These are phyloP conservation scores for Diorhabda elongata DNA, from an alignment of 1,140 invertebrate species.

Conservation along the genomic window DNA sequence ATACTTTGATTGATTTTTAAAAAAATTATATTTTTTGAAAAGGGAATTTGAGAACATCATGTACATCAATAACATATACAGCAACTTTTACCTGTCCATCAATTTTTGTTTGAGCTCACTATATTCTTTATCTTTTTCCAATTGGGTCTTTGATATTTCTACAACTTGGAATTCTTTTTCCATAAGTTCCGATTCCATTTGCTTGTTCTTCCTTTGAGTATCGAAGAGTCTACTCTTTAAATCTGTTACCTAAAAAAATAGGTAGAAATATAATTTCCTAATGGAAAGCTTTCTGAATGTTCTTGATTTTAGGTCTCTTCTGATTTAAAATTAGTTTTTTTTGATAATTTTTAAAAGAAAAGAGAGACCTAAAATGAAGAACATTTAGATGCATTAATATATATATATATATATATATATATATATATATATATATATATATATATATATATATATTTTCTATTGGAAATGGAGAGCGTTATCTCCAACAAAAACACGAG, in stretches of 20 bases:
- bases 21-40: background rate
- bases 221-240: slow-evolving; percentile 24
- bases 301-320: too few relatives aligned
- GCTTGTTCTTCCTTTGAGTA: slow-evolving; percentile 20
- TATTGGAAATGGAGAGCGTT: too few relatives aligned
- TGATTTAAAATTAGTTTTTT: too few relatives aligned
- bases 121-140: slow-evolving; percentile 19
- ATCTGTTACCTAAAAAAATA: slow-evolving; percentile 25
- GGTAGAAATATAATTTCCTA: background rate
- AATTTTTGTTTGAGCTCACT: slow-evolving; percentile 14
- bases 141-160: slow-evolving; percentile 15
- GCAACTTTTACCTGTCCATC: slow-evolving; percentile 2
- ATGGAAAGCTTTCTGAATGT: too few relatives aligned
- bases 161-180: slow-evolving; percentile 13
- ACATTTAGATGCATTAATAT: too few relatives aligned
- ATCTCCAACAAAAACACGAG: too few relatives aligned
- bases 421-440: too few relatives aligned
- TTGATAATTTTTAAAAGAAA: too few relatives aligned
- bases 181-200: slow-evolving; percentile 23
- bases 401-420: too few relatives aligned
- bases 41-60: background rate
- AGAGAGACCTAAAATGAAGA: too few relatives aligned
- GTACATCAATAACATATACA: too few relatives aligned
- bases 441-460: too few relatives aligned
- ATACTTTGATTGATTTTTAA: background rate